A percentile compares a stretch with the other conserved stretches of the same genome.
These are phyloP conservation scores for Arnoldichthys spilopterus DNA, from an alignment of 2,797 vertebrate species.

Conservation along the genomic window DNA sequence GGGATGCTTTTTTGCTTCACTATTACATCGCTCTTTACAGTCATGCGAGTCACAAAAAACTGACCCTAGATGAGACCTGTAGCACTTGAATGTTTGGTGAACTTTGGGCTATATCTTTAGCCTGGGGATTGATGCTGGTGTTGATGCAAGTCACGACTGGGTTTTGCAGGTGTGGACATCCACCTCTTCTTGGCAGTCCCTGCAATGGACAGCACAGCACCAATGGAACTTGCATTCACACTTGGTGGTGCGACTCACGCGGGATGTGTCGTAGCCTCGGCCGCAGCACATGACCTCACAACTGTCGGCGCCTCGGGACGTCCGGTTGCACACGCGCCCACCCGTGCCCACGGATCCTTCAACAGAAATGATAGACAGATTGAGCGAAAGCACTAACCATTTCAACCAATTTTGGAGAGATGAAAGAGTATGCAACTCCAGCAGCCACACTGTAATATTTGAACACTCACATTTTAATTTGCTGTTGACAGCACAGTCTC, in stretches of 20 bases:
- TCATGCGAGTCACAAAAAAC: slow-evolving; percentile 17
- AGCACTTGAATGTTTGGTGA: slow-evolving; percentile 28
- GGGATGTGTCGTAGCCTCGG: slow-evolving; percentile 91
- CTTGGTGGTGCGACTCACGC: slow-evolving; percentile 85
- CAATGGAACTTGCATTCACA: slow-evolving; percentile 98
- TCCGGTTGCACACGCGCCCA: slow-evolving; percentile 88
- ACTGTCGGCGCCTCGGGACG: slow-evolving; percentile 87
- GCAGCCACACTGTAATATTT: background rate
- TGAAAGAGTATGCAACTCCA: slow-evolving; percentile 5
- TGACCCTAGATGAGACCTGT: slow-evolving; percentile 13
- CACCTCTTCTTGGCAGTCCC: slow-evolving; percentile 90
- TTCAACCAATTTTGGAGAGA: background rate
- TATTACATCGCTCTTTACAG: background rate
- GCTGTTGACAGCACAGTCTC: background rate
- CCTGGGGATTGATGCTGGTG: slow-evolving; percentile 4
- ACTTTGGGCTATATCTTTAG: background rate
- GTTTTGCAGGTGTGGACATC: slow-evolving; percentile 94
- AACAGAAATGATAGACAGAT: slow-evolving; percentile 17
- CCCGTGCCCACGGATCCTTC: slow-evolving; percentile 90
- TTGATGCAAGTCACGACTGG: slow-evolving; percentile 73
- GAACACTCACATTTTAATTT: background rate
- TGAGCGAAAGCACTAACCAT: background rate
- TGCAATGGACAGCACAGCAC: slow-evolving; percentile 93
- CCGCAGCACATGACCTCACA: slow-evolving; percentile 98
- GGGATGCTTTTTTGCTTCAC: too few species aligned